phyloP scores from a whole-genome alignment of 2,888 invertebrate genomes.

The Petrolisthes manimaculis region DNA sequence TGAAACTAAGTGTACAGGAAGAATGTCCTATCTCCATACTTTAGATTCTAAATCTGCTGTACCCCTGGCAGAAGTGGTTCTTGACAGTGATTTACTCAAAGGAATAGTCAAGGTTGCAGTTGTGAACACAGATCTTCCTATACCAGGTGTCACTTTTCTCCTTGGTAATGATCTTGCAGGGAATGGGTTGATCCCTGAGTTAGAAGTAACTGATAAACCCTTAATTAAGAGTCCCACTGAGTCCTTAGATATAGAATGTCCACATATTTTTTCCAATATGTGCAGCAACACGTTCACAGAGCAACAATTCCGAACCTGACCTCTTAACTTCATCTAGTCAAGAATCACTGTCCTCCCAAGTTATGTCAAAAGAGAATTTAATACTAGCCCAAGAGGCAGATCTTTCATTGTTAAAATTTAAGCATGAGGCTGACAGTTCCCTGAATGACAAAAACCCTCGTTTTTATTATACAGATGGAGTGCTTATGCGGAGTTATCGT shows the following conservation, averaged over 20 bases:
- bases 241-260: not conserved
- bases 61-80: not conserved
- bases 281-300: not conserved
- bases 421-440: not conserved
- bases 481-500: not conserved
- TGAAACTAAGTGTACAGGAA: not conserved
- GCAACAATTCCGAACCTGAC: not conserved
- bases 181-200: not conserved
- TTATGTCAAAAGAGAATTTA: not conserved
- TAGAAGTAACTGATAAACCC: not conserved
- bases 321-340: not conserved
- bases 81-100: not conserved
- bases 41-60: not conserved
- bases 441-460: not conserved
- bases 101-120: not conserved
- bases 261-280: not conserved
- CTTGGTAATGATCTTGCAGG: not conserved
- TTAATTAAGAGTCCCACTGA: not conserved
- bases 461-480: not conserved
- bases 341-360: not conserved
- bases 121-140: conserved; percentile 1
- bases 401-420: not conserved
- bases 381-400: not conserved
- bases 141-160: not conserved
- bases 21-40: not conserved